A percentile compares a stretch with the other conserved stretches of the same genome.
phyloP scores from a whole-genome alignment of 2,888 invertebrate genomes.

The Mechanitis messenoides region DNA sequence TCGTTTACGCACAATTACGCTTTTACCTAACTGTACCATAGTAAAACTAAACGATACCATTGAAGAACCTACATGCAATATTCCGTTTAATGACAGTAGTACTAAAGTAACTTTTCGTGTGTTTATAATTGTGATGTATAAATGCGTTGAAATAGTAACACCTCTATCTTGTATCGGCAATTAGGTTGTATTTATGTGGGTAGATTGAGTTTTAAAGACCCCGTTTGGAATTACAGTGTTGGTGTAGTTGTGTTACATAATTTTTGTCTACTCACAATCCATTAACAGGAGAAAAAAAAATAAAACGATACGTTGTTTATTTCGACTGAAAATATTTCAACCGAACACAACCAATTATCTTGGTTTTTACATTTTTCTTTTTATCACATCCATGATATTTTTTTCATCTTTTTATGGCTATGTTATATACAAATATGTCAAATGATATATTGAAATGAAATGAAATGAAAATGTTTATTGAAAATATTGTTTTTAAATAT shows the following conservation, averaged over 20 bases:
- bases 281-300: neutral
- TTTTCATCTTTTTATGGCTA: too few relatives aligned
- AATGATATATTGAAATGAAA: too few relatives aligned
- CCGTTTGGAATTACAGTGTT: conserved; percentile 6
- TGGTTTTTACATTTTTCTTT: too few relatives aligned
- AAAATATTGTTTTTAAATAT: too few relatives aligned
- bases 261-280: neutral
- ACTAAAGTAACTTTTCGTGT: conserved; percentile 10
- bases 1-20: conserved; percentile 20
- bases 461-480: too few relatives aligned
- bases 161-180: conserved; percentile 37
- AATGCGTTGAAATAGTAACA: conserved; percentile 32
- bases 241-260: conserved; percentile 3
- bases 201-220: conserved; percentile 34
- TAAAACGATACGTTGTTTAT: neutral
- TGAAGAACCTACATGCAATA: conserved; percentile 8
- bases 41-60: conserved; percentile 22
- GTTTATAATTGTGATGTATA: conserved; percentile 12
- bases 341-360: too few relatives aligned
- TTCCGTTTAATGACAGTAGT: conserved; percentile 7
- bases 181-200: conserved; percentile 31
- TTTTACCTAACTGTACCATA: conserved; percentile 15
- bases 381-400: too few relatives aligned
- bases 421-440: too few relatives aligned
- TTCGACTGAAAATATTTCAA: too few relatives aligned